Evolutionary conservation across 1,140 invertebrate species (phyloP), one percentile per base, ranked within the genome.

Genomic region (Drosophila ambigua): DNA sequence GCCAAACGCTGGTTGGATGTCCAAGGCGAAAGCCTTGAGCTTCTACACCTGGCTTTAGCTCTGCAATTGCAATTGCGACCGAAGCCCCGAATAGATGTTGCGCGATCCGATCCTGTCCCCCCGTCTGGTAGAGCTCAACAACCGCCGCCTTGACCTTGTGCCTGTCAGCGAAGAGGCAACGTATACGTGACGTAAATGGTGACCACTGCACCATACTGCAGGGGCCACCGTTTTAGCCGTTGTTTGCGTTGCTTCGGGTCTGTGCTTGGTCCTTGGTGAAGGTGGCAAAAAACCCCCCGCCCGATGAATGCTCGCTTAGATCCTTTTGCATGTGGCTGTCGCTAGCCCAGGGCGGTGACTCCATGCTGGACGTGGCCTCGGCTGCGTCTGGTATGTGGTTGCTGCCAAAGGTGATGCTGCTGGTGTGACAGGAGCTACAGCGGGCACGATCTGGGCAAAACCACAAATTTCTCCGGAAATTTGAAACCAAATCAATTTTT

Each of bases 261-360:
- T 54, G 60, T n/a, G 35, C 45, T 50, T 5, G 53, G 67, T 79
- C 79, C 83, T 79, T 77, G 35, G 24, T 83, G 66, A 79, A 88
- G 77, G 75, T 31, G 41, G 84, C 83, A 88, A 88, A 81, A 85
- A 77, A 78, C 28, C 69, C 78, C 79, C 75, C 53, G 46, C 7
- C 48, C 31, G 52, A 24, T 39, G 53, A 55, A 7, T 20, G 44
- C 39, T 28, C 28, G 41, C 67, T 75, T 74, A 59, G 66, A 66
- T 58, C 39, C 67, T 83, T 61, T 77, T 79, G 79, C 41, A 57
- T 15, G 45, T 44, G 15, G 23, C 16, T 28, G 20, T 44, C 43
- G 53, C 46, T 44, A 53, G 72, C 48, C 72, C 48, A 16, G 43
- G 15, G 13, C 8, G 9, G 50, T 13, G 43, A 63, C 43, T 24